Conservation (phyloP, 2,888 invertebrate genomes). For the Phytoseiulus persimilis region DNA sequence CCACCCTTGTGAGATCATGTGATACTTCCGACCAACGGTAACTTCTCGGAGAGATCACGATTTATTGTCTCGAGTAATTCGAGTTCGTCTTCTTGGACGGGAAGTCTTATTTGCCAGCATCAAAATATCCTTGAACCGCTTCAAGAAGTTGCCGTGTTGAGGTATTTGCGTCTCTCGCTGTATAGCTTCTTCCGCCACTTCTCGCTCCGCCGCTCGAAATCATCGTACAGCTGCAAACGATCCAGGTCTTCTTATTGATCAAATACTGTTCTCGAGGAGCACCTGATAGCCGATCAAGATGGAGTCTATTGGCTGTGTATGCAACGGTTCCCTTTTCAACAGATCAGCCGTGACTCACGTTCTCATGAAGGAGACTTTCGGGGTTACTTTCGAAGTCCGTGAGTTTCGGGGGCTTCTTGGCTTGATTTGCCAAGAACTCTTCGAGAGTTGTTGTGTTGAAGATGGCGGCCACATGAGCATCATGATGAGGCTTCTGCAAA, state of each 20-base stretch:
- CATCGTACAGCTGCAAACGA: conserved; percentile 1
- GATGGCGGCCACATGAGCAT: background rate
- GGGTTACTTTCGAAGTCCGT: conserved; percentile 10
- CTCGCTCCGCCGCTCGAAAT: background rate
- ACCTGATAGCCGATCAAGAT: too few species aligned
- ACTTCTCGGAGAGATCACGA: too few species aligned
- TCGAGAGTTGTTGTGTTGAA: conserved; percentile 15
- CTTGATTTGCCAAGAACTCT: conserved; percentile 8
- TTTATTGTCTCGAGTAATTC: too few species aligned
- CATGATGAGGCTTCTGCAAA: background rate
- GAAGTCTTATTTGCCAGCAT: background rate
- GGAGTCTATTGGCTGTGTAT: too few species aligned
- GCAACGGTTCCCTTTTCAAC: background rate
- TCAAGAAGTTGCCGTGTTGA: background rate
- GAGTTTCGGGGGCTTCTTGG: conserved; percentile 22
- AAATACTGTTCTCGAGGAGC: background rate
- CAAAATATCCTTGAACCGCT: background rate
- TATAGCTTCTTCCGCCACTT: conserved; percentile 18
- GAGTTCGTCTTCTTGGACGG: too few species aligned
- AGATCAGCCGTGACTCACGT: background rate
- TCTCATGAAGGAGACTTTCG: conserved; percentile 13
- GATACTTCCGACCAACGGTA: too few species aligned
- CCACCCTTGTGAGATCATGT: too few species aligned
- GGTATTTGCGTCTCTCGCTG: conserved; percentile 6
- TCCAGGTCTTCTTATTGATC: background rate